phyloP scores from a whole-genome alignment of 2,888 invertebrate species.

The Cancer borealis region DNA sequence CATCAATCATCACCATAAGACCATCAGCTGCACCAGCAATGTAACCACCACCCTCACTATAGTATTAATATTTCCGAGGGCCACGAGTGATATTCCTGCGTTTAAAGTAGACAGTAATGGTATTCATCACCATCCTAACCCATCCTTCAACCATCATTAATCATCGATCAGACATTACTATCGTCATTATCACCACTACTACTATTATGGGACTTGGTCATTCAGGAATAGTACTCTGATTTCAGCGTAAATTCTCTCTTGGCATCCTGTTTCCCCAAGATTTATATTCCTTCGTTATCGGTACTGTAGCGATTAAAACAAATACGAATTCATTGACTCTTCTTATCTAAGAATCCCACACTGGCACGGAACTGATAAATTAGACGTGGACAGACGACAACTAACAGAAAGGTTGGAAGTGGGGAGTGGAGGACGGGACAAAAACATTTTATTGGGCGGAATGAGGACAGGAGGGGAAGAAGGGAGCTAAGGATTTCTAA shows the following conservation, averaged over 20 bases:
- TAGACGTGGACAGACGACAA: not conserved
- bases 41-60: no score
- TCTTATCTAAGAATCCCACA: not conserved
- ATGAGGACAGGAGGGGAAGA: not conserved
- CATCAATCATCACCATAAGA: no score
- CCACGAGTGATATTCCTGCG: no score
- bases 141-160: no score
- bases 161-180: not conserved
- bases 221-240: no score
- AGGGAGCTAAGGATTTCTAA: not conserved
- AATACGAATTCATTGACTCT: not conserved
- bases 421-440: not conserved
- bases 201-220: not conserved
- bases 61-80: no score
- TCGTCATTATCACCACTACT: not conserved
- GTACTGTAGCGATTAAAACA: not conserved
- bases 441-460: not conserved
- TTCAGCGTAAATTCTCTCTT: no score
- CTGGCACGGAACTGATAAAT: not conserved
- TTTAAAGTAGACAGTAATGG: no score
- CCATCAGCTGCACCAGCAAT: no score
- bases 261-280: not conserved
- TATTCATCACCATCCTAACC: no score
- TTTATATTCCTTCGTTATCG: not conserved
- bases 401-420: no score